Evolutionary conservation across 2,797 vertebrate genomes (phyloP).

Genomic region (Acipenser ruthenus): DNA sequence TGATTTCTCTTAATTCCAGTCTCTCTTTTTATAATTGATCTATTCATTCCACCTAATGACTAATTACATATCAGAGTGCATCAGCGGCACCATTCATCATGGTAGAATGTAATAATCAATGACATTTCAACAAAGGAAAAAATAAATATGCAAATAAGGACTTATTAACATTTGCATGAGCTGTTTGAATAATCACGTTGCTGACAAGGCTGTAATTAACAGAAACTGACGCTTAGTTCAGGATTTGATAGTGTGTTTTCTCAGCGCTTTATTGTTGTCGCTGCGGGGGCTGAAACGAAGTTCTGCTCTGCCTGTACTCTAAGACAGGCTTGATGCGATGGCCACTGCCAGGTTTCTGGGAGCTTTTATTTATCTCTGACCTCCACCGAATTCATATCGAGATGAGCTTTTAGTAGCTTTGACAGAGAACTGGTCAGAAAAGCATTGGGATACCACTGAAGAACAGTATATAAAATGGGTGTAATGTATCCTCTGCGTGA

Average conservation of each 20-base stretch:
- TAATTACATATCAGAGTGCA: slow-evolving; percentile 98
- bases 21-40: slow-evolving; percentile 91
- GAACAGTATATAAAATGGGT: background rate
- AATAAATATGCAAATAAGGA: slow-evolving; percentile 99
- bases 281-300: slow-evolving; percentile 67
- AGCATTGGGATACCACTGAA: background rate
- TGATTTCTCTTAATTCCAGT: slow-evolving; percentile 85
- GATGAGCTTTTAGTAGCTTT: slow-evolving; percentile 52
- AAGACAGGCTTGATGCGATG: slow-evolving; percentile 53
- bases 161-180: slow-evolving; percentile 99
- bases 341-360: slow-evolving; percentile 57
- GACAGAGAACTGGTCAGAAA: slow-evolving; percentile 27
- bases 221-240: slow-evolving; percentile 93
- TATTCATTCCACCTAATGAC: slow-evolving; percentile 98
- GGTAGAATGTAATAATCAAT: slow-evolving; percentile 99
- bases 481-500: background rate
- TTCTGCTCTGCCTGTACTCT: slow-evolving; percentile 60
- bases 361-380: slow-evolving; percentile 45
- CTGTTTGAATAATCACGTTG: slow-evolving; percentile 98
- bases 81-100: slow-evolving; percentile 98
- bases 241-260: slow-evolving; percentile 78
- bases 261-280: slow-evolving; percentile 70
- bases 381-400: slow-evolving; percentile 41
- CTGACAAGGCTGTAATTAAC: slow-evolving; percentile 96
- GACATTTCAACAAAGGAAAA: slow-evolving; percentile 99